Base-by-base conservation (phyloP, 1,140 invertebrate species). In the Macrobrachium nipponense region DNA sequence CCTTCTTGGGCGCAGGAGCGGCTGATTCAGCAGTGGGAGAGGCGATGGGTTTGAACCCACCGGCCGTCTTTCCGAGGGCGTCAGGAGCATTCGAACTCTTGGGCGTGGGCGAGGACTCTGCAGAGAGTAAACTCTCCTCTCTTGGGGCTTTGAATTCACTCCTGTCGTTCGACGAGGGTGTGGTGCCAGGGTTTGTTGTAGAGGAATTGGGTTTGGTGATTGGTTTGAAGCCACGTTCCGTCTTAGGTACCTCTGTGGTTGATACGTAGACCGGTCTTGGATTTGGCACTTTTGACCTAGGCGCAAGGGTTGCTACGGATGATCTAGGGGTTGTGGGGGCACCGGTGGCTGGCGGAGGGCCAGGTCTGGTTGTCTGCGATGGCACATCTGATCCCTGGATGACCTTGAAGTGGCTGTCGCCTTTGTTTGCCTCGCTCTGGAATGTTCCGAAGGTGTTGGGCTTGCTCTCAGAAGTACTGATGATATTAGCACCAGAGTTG, bases 251-350 rank as follows among this genome's bases (percentile, higher is more conserved):
- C 14, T 80, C 51, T 0, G 83, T 83, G n/a, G 82, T 82, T 3
- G 82, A 77, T 27, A 83, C 70, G 60, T 81, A 85, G 15, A 88
- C 78, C 8, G 87, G 82, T 61, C 85, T 82, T 17, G 82, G 87
- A 64, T 58, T 81, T 17, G 82, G 76, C n/a, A 68, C 75, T 18
- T 44, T 82, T 17, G 75, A 72, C 11, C 59, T 58, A 27, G 51
- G 44, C 75, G 58, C 64, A 44, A 68, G 76, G 15, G 66, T 60
- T 18, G 27, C 62, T 20, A 68, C 44, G 8, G 86, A 58, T n/a
- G 64, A 51, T 70, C 64, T 7, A 7, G 61, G 58, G 15, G 82
- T 14, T 11, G 75, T 18, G n/a, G 43, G 44, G 27, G 27, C 66
- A 44, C 27, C 27, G 4, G 27, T 36, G 27, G 27, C 27, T 36